Base-by-base conservation (phyloP, 2,113 vertebrate species). In the Zosterops hypoxanthus region DNA sequence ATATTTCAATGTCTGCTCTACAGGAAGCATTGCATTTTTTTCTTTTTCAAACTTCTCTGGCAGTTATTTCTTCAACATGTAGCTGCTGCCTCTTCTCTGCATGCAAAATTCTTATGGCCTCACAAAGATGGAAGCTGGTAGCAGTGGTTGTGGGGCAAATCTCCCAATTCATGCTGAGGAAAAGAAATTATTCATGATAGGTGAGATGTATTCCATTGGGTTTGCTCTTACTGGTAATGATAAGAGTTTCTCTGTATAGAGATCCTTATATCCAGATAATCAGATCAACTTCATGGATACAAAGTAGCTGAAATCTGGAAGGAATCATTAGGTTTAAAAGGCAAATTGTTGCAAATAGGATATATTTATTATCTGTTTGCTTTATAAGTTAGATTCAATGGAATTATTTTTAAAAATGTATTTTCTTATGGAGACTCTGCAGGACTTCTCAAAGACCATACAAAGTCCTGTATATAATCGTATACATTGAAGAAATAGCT, bases 141-240 rank as follows among this genome's bases (percentile, higher is more conserved):
- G 41, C 5, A 25, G 59, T 90, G 73, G 18, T 82, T 85, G 29
- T 85, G 68, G 55, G 84, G 47, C 59, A 85, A 90, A 86, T 92
- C 44, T 94, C 59, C 60, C 59, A 89, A 2, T 83, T 94, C 60
- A 63, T 81, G 60, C 47, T 90, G 86, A 96, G 72, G 68, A 90
- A 90, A 91, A 91, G 5, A 82, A 89, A 47, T 95, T 88, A 17
- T 85, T 95, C 17, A 8, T 88, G 82, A 77, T 92, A 73, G 55
- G 63, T 92, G 92, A 80, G 87, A 86, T 50, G 16, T 21, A 21
- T 84, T 92, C 41, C 46, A 17, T 46, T 92, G 61, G 53, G 7
- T 91, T 94, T 63, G 13, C 76, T 72, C 47, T 60, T 82, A 4
- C 52, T 68, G 41, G n/a, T 79, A 49, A 12, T 68, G 36, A 41